These are phyloP conservation scores for Adela reaumurella DNA, from an alignment of 2,888 invertebrate species.

Conservation along the genomic window DNA sequence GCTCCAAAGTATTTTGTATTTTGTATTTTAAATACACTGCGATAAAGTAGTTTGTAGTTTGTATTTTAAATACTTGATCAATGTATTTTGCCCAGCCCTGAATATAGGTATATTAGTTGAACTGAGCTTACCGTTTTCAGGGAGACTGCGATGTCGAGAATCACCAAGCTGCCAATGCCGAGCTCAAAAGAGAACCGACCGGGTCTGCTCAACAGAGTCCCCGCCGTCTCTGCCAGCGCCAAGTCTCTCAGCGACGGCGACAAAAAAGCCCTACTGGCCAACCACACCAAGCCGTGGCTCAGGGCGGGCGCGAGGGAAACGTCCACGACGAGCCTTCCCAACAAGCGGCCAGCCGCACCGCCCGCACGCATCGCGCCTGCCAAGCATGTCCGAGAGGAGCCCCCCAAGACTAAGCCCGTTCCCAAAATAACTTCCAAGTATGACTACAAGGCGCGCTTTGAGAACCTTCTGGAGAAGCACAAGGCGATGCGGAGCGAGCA, in stretches of 20 bases:
- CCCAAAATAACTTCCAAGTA: slow-evolving; percentile 50
- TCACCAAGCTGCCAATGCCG: slow-evolving; percentile 34
- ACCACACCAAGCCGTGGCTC: slow-evolving; percentile 32
- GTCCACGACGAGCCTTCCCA: slow-evolving; percentile 13
- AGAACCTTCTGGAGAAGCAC: slow-evolving; percentile 59
- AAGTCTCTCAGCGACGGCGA: slow-evolving; percentile 37
- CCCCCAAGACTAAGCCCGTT: slow-evolving; percentile 30
- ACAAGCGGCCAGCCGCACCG: slow-evolving; percentile 8
- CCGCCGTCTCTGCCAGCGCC: slow-evolving; percentile 24
- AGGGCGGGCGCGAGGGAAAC: neutral
- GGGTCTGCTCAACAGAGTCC: slow-evolving; percentile 23
- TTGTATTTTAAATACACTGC: too few relatives aligned
- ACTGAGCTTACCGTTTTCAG: too few relatives aligned
- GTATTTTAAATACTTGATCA: too few relatives aligned
- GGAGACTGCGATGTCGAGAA: slow-evolving; percentile 30
- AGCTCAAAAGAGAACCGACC: slow-evolving; percentile 38
- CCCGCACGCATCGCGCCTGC: slow-evolving; percentile 13
- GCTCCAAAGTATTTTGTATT: too few relatives aligned
- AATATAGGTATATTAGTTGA: too few relatives aligned
- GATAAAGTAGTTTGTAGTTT: too few relatives aligned
- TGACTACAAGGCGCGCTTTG: slow-evolving; percentile 63
- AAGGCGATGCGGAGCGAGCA: slow-evolving; percentile 51
- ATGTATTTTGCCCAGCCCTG: too few relatives aligned
- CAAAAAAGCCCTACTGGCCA: slow-evolving; percentile 34
- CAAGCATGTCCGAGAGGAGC: slow-evolving; percentile 26